Conservation (phyloP, 2,113 vertebrate genomes). For the Sceloporus tristichus region DNA sequence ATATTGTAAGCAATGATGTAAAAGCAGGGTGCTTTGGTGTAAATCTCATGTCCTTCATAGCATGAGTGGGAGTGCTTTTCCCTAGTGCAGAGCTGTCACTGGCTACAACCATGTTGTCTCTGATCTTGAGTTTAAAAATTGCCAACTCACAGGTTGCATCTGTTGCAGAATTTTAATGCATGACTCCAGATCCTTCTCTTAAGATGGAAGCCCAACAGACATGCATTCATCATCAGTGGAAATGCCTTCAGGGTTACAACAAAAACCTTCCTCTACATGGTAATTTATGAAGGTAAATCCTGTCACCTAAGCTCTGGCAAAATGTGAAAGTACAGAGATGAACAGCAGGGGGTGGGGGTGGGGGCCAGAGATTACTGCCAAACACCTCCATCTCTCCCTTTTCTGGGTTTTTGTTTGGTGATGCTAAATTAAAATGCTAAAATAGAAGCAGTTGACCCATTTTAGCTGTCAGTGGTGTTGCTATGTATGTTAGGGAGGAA, state of each 20-base stretch:
- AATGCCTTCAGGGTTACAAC: slow-evolving; percentile 22
- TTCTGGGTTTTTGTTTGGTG: slow-evolving; percentile 55
- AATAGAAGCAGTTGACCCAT: slow-evolving; percentile 58
- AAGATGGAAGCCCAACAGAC: background rate
- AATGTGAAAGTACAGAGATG: slow-evolving; percentile 36
- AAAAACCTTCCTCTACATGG: background rate
- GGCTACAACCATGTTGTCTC: background rate
- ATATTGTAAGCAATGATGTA: too few species aligned
- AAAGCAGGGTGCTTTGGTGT: background rate
- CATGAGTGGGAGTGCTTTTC: background rate
- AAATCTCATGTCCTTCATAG: background rate
- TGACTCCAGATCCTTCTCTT: background rate
- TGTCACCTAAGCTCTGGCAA: slow-evolving; percentile 6
- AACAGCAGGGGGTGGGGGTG: slow-evolving; percentile 31
- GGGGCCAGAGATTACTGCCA: slow-evolving; percentile 58
- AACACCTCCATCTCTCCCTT: slow-evolving; percentile 49
- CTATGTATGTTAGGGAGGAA: slow-evolving; percentile 45
- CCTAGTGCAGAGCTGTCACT: background rate
- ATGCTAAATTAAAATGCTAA: slow-evolving; percentile 63
- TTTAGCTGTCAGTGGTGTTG: slow-evolving; percentile 51
- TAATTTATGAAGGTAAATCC: slow-evolving; percentile 27
- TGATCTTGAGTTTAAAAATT: background rate
- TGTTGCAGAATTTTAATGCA: background rate
- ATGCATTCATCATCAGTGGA: background rate
- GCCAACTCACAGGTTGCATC: background rate